Percentiles rank a stretch among this genome's conserved stretches.
Conservation (phyloP, 1,140 invertebrate species). For the Vanessa tameamea region DNA sequence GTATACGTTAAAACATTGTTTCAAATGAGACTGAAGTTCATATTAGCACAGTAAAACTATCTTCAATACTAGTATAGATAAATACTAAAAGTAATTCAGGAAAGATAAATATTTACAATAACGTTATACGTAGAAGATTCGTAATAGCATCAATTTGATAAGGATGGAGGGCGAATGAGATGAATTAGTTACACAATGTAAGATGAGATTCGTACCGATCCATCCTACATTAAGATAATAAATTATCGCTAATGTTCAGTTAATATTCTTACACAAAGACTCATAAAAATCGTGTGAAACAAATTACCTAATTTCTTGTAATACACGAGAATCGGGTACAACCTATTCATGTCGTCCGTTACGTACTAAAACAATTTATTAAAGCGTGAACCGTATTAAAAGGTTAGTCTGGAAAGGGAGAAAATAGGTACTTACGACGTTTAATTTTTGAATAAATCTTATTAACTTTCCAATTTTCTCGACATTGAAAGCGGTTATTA, state of each 20-base stretch:
- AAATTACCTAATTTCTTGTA: constrained; percentile 72
- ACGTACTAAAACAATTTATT: constrained; percentile 63
- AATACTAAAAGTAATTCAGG: neutral
- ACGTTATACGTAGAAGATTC: neutral
- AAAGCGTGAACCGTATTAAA: constrained; percentile 59
- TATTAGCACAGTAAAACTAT: too few relatives aligned
- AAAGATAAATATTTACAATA: neutral
- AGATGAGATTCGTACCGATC: constrained; percentile 25
- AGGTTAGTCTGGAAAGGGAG: constrained; percentile 50
- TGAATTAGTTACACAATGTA: constrained; percentile 22
- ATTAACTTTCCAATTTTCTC: constrained; percentile 17
- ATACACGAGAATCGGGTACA: constrained; percentile 62
- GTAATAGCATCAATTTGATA: neutral
- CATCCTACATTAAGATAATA: constrained; percentile 29
- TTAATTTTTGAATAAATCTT: constrained; percentile 17
- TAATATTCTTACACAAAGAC: constrained; percentile 51
- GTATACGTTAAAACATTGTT: too few relatives aligned
- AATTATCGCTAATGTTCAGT: constrained; percentile 38
- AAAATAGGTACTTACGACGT: constrained; percentile 29
- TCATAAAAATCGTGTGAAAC: constrained; percentile 55
- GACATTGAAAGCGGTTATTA: neutral
- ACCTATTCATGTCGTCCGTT: constrained; percentile 60
- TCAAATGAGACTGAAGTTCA: too few relatives aligned
- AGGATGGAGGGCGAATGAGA: neutral
- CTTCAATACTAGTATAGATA: too few relatives aligned